Percentiles rank a stretch among this genome's conserved stretches.
Conservation (phyloP, 2,888 invertebrate genomes). For the Lepidocyrtinus sp. region DNA sequence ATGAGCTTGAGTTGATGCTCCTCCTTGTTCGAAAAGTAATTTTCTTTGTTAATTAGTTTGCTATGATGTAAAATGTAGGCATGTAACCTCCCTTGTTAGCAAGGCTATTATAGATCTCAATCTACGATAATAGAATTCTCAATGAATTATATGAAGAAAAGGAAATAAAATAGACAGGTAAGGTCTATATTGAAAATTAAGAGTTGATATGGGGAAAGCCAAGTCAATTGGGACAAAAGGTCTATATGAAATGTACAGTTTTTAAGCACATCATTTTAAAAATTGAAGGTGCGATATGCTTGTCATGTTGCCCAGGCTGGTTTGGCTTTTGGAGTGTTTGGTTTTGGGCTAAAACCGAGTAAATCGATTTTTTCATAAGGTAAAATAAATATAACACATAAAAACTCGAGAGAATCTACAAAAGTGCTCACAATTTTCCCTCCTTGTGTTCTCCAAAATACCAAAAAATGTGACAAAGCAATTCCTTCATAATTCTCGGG, state of each 20-base stretch:
- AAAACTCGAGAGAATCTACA: neutral
- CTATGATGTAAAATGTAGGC: too few species aligned
- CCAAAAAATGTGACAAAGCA: too few species aligned
- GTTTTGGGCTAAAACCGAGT: neutral
- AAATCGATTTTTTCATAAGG: neutral
- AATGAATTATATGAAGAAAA: conserved; percentile 32
- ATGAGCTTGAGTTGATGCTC: too few species aligned
- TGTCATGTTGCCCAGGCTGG: neutral
- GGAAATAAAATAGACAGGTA: conserved; percentile 28
- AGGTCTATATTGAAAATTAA: conserved; percentile 32
- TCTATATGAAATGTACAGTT: neutral
- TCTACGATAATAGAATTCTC: conserved; percentile 19
- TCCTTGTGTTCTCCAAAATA: too few species aligned
- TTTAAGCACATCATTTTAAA: neutral
- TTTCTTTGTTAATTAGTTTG: too few species aligned
- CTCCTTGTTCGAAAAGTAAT: too few species aligned
- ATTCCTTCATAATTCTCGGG: neutral
- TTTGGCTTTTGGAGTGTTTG: neutral
- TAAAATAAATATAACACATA: neutral
- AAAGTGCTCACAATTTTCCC: neutral
- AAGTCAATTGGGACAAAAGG: neutral
- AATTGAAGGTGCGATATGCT: neutral
- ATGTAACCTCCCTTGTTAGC: too few species aligned
- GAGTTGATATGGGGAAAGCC: conserved; percentile 28
- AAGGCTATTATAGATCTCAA: conserved; percentile 4